Evolutionary conservation across 2,113 vertebrate genomes (phyloP), one percentile per base, ranked within the genome.

Genomic region (Notarius lentiginosus): DNA sequence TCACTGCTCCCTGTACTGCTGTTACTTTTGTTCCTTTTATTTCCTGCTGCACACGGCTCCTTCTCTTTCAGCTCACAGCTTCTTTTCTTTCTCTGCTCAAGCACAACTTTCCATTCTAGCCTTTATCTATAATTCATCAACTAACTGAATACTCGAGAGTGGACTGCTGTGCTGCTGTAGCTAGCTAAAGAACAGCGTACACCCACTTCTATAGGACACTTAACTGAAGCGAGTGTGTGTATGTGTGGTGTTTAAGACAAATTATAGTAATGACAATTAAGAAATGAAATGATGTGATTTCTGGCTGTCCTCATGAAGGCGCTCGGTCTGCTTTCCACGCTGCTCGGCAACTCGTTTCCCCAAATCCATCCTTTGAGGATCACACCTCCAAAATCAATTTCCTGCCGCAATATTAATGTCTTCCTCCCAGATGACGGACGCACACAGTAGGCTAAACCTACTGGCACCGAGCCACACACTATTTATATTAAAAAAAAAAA

Each of bases 371-470:
- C 24, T 82, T 22, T 30, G 24, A 82, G 41, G 68, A 58, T 75
- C 68, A 82, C 66, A 82, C 41, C 47, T 75, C 68, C n/a, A 2
- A 75, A 87, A 87, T 82, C 66, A 82, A 63, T 82, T 87, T 82
- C 49, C 87, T 79, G n/a, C 80, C 49, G n/a, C 75, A n/a, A 41
- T 75, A 73, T 61, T 18, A 65, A 27, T 58, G 63, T 68, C 34
- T 79, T 27, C 20, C 30, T 56, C 53, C 75, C 79, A 27, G 79
- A 81, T 47, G 30, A 24, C 0, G 12, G 18, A 61, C 75, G 17
- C 76, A 55, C 49, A 79, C 47, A 22, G 10, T 14, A 22, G 15
- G 72, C n/a, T 60, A 41, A 41, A 70, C 56, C 55, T 61, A 12
- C 84, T 66, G 65, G 65, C 79, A 24, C 7, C 0, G 27, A 63